A percentile compares a stretch with the other conserved stretches of the same genome.
phyloP scores from a whole-genome alignment of 1,140 invertebrate species.

The Drosophila willistoni region DNA sequence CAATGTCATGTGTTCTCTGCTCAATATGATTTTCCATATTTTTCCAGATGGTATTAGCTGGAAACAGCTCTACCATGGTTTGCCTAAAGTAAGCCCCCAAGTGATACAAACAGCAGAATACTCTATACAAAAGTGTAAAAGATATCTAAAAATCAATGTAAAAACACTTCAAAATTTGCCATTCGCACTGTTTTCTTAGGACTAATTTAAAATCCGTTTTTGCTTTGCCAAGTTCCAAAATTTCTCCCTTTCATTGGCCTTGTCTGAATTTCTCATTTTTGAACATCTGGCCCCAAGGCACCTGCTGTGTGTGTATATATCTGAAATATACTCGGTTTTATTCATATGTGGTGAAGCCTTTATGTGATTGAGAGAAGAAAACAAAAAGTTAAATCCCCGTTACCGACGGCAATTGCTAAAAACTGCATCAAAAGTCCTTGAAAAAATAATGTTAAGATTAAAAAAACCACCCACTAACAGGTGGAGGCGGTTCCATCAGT shows the following conservation, averaged over 20 bases:
- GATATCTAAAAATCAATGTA: too few relatives aligned
- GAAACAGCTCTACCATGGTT: too few relatives aligned
- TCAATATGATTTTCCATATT: too few relatives aligned
- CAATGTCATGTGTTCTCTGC: too few relatives aligned
- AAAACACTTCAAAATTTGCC: too few relatives aligned
- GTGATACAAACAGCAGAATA: too few relatives aligned
- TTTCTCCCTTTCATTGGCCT: not conserved
- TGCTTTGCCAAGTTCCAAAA: not conserved
- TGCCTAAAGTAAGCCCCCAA: too few relatives aligned
- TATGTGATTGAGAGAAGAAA: not conserved
- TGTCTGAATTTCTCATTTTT: not conserved
- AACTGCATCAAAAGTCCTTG: slow-evolving; percentile 26
- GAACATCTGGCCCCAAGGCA: slow-evolving; percentile 8
- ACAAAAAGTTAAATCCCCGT: not conserved
- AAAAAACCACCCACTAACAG: slow-evolving; percentile 59
- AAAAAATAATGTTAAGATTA: slow-evolving; percentile 24
- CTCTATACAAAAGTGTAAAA: too few relatives aligned
- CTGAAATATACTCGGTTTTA: not conserved
- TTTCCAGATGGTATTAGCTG: too few relatives aligned
- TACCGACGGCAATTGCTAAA: slow-evolving; percentile 5
- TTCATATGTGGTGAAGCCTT: not conserved
- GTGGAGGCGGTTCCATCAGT: slow-evolving; percentile 41
- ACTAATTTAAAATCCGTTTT: not conserved
- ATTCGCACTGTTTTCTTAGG: too few relatives aligned
- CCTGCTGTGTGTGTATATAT: not conserved